Evolutionary conservation across 2,113 vertebrate species (phyloP).

Genomic region (Helogale parvula): DNA sequence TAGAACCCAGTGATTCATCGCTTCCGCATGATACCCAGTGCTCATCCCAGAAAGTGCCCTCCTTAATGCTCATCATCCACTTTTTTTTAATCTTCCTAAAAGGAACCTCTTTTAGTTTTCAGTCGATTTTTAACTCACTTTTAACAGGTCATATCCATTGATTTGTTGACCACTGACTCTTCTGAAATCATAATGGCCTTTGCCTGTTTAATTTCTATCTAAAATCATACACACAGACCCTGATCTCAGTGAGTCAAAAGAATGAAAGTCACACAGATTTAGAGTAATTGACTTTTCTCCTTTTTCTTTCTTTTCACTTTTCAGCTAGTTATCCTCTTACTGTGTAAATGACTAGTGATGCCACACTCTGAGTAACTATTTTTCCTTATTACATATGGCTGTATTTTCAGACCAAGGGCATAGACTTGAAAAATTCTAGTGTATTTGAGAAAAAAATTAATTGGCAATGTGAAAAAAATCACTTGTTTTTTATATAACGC

Average conservation of each 20-base stretch:
- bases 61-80: too few species aligned
- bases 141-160: not conserved
- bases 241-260: not conserved
- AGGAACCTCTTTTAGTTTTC: not conserved
- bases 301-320: not conserved
- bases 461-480: not conserved
- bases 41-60: too few species aligned
- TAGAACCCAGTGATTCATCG: too few species aligned
- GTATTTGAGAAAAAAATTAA: constrained; percentile 13
- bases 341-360: not conserved
- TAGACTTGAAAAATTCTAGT: not conserved
- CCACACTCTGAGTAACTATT: not conserved
- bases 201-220: not conserved
- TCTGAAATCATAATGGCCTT: not conserved
- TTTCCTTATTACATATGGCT: not conserved
- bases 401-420: not conserved
- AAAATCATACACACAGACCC: not conserved
- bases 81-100: not conserved
- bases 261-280: not conserved
- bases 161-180: not conserved
- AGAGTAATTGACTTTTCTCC: not conserved
- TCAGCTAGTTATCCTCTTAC: not conserved
- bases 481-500: not conserved
- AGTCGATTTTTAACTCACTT: not conserved
- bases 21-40: too few species aligned